Base-by-base conservation (phyloP, 2,113 vertebrate species). In the Sebastes schlegelii region DNA sequence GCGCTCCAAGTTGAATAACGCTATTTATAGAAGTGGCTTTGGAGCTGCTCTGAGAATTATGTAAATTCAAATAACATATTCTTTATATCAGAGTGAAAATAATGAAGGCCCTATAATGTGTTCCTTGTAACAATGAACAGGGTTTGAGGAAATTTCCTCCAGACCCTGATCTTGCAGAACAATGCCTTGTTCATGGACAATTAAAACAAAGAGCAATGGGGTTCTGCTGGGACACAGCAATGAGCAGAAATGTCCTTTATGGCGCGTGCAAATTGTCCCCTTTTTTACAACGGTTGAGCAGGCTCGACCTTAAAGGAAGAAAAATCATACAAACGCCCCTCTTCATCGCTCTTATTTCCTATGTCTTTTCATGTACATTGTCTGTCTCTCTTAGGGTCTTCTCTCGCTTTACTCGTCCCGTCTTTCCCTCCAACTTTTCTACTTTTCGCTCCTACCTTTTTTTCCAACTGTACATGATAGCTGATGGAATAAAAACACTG, bases 61-160 rank as follows among this genome's bases (percentile, higher is more conserved):
- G 91, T 87, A 86, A 93, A 92, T 93, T 94, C 87, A 90, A 91
- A 93, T 94, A 93, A 91, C 92, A 93, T 90, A 90, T 93, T 94
- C 90, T 90, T 92, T 92, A 92, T 90, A 92, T 93, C 90, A 88
- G 81, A 79, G 74, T 5, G 84, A 77, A 83, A 93, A 91, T 93
- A 93, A 94, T 90, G 89, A 92, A 92, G 83, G 88, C 54, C 72
- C 88, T 88, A 89, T 93, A 94, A 93, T 94, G 90, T 89, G 84
- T 84, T 91, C 84, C 87, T 77, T 84, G 89, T 87, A 86, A 92
- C 91, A 91, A 94, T 92, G 87, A 93, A 80, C 75, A 23, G 72
- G 84, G 83, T 90, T 91, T 75, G 88, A 84, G 87, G 85, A 92
- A 74, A 91, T 85, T 83, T 93, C 77, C 88, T 77, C 87, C 88